Conservation (phyloP, 2,113 vertebrate genomes). For the Eublepharis macularius region DNA sequence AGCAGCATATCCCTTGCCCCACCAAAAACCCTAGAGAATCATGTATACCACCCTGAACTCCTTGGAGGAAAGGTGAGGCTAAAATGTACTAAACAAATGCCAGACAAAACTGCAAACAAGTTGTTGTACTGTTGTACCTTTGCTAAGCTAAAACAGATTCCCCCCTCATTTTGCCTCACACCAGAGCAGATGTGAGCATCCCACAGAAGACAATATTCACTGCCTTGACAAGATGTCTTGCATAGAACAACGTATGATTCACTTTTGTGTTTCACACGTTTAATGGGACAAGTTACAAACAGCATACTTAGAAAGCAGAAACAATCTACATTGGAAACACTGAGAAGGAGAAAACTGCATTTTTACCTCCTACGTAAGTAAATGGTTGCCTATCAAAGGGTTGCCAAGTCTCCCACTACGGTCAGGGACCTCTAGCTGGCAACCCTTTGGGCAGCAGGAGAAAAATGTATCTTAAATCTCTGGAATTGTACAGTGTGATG, state of each 20-base stretch:
- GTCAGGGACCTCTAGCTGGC: too few relatives aligned
- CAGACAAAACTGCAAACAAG: not conserved
- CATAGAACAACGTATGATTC: slow-evolving; percentile 25
- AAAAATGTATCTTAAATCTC: too few relatives aligned
- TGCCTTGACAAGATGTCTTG: slow-evolving; percentile 17
- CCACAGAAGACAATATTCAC: slow-evolving; percentile 10
- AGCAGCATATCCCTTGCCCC: too few relatives aligned
- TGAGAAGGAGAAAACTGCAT: not conserved
- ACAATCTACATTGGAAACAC: not conserved
- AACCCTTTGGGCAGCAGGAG: too few relatives aligned
- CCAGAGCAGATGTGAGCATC: not conserved
- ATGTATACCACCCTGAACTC: not conserved
- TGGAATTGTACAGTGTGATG: too few relatives aligned
- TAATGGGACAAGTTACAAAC: not conserved
- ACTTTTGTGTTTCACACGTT: not conserved
- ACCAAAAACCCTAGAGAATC: too few relatives aligned
- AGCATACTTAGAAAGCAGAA: not conserved
- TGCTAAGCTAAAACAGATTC: not conserved
- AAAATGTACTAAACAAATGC: slow-evolving; percentile 25
- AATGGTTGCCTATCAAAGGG: not conserved
- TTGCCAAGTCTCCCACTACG: too few relatives aligned
- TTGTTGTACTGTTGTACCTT: not conserved
- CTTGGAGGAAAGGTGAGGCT: too few relatives aligned
- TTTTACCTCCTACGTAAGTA: not conserved
- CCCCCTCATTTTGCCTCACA: not conserved